Evolutionary conservation across 1,140 invertebrate species (phyloP).

Genomic region (Hylyphantes graminicola): DNA sequence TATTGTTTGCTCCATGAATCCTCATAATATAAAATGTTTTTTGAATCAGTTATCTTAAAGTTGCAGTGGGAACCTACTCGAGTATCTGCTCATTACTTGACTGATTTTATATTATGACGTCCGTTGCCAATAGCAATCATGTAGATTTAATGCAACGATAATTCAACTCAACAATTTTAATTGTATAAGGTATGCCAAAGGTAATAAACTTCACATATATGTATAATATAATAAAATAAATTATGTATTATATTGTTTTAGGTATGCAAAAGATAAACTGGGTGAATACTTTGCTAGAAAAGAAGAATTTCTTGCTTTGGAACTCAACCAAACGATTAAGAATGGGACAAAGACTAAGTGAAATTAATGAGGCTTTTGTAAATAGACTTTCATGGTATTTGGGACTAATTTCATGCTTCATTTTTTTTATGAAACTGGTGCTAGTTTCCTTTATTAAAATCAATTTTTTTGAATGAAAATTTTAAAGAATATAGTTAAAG

Average conservation of each 20-base stretch:
- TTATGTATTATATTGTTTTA: conserved; percentile 52
- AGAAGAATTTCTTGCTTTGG: conserved; percentile 63
- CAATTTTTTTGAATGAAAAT: background rate
- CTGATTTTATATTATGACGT: background rate
- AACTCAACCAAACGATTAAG: background rate
- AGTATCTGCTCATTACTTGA: background rate
- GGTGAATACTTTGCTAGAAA: conserved; percentile 66
- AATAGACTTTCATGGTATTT: conserved; percentile 9
- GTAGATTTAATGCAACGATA: background rate
- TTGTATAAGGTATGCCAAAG: background rate
- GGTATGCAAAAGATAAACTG: conserved; percentile 64
- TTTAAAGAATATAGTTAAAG: no score
- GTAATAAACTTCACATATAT: background rate
- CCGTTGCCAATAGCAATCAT: background rate
- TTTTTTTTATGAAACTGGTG: background rate
- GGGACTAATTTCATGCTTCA: conserved; percentile 14
- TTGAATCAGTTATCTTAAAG: no score
- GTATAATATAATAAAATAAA: background rate
- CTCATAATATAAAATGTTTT: no score
- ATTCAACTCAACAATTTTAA: background rate
- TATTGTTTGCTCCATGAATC: no score
- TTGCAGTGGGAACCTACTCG: background rate
- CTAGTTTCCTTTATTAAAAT: no score
- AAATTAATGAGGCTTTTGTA: background rate
- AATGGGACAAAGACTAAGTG: background rate